Percentiles rank a stretch among this genome's conserved stretches.
These are phyloP conservation scores for Actenoides lindsayi DNA, from an alignment of 2,113 vertebrate species.

Conservation along the genomic window DNA sequence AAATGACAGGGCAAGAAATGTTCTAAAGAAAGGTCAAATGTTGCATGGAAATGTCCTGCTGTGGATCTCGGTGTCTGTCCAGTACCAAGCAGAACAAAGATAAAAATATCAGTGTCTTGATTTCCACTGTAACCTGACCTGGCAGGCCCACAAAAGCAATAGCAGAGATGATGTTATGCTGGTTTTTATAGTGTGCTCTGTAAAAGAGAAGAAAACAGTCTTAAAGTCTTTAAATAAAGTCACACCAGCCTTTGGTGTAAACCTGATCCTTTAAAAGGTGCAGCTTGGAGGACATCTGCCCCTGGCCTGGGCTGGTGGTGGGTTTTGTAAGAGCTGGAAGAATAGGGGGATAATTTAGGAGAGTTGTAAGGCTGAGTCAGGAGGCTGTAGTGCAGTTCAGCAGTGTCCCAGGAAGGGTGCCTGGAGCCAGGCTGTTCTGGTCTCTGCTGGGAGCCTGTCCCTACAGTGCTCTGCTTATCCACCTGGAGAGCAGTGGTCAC, in stretches of 20 bases:
- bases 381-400: neutral
- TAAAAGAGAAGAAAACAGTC: neutral
- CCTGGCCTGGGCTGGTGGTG: neutral
- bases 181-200: neutral
- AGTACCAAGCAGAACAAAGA: neutral
- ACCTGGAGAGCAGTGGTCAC: neutral
- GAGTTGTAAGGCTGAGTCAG: neutral
- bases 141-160: neutral
- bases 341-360: rapidly evolving
- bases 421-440: neutral
- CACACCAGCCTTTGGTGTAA: neutral
- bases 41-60: neutral
- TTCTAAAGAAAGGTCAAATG: neutral
- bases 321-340: neutral
- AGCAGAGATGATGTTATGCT: neutral
- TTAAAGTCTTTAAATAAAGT: neutral
- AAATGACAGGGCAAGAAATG: neutral
- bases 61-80: neutral
- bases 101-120: neutral
- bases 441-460: neutral
- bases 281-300: neutral
- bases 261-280: neutral
- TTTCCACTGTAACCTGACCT: conserved; percentile 26
- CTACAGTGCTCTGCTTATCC: neutral
- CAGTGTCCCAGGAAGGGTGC: rapidly evolving